Evolutionary conservation across 2,797 vertebrate genomes (phyloP), one percentile per base, ranked within the genome.

Genomic region (Protosalanx chinensis): DNA sequence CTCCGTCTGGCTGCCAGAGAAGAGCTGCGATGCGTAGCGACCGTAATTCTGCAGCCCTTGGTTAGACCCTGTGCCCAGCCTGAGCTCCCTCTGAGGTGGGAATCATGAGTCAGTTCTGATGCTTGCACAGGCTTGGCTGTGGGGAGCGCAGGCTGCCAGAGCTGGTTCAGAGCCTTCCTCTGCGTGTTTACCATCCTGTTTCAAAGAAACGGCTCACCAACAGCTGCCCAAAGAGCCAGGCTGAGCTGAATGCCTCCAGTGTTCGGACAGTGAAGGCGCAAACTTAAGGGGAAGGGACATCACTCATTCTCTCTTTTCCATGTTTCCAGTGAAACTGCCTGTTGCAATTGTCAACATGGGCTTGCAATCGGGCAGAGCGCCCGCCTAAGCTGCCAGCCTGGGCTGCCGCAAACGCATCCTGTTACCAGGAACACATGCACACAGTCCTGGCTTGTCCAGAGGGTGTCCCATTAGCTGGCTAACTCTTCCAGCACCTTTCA

Each of bases 151-250:
- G 18, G 27, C 62, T 41, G 62, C 62, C 77, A 73, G 51, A 74
- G 68, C 83, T 71, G 71, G 84, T 86, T 84, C 87, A 75, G 79
- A 86, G 77, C 75, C 79, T 67, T 85, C 79, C 77, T 76, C 81
- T 85, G 78, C 64, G 67, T 88, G 86, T 90, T 91, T 91, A 87
- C 87, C 87, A 85, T 89, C 79, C 79, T 76, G 80, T 81, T 87
- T 90, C 82, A 89, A 82, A 86, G 84, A 85, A 85, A 82, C 83
- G 78, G 76, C 86, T 82, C 84, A 79, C 66, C 74, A 87, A 78
- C 90, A 91, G 89, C 90, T 91, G 90, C 86, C 86, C 86, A 89
- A 90, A 91, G 82, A 90, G 84, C 87, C 81, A 53, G 79, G 69
- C 78, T 41, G 76, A 85, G 82, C 82, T 90, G 82, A 91, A 91